Evolutionary conservation across 2,888 invertebrate species (phyloP), one percentile per base, ranked within the genome.

Genomic region (Melieria picta): DNA sequence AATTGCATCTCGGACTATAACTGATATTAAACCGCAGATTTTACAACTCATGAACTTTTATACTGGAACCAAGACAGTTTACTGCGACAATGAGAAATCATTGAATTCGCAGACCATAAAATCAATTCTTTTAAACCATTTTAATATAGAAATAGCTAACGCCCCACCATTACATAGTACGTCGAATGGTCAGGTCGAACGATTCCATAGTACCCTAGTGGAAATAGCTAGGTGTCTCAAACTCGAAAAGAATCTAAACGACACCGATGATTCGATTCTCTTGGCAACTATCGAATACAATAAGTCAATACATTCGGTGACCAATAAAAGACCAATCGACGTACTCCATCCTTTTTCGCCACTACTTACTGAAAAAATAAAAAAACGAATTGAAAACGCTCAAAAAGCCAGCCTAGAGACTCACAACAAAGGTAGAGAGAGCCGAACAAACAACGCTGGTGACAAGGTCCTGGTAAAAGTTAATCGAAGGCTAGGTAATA

Each of bases 21-120:
- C 16, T 16, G 16, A 16, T 16, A 16, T 16, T 16, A 16, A 16
- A 16, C 16, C 16, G 16, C 16, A 16, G 10, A 65, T 75, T 10
- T 46, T 74, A 57, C 77, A 77, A 63, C 64, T 77, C 1, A 73
- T 61, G 61, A 61, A 61, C 42, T 61, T 42, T 43, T 61, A 43
- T 43, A 13, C 56, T n/a, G 13, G 13, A n/a, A 16, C 16, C 16
- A 16, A 16, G 16, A 16, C 16, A 16, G 16, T 16, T 16, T 16
- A 16, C 16, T 16, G 16, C 16, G 16, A 16, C 16, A 16, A 16
- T 16, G 16, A 16, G 16, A 16, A 16, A 16, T 16, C 16, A 16
- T 16, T 16, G 16, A 16, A 16, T 16, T 16, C 16, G 16, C 16
- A 16, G 16, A 16, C 16, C 16, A 16, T 16, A 16, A 16, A 16